These are phyloP conservation scores for Neoascia interrupta DNA, from an alignment of 2,888 invertebrate genomes.

Conservation along the genomic window DNA sequence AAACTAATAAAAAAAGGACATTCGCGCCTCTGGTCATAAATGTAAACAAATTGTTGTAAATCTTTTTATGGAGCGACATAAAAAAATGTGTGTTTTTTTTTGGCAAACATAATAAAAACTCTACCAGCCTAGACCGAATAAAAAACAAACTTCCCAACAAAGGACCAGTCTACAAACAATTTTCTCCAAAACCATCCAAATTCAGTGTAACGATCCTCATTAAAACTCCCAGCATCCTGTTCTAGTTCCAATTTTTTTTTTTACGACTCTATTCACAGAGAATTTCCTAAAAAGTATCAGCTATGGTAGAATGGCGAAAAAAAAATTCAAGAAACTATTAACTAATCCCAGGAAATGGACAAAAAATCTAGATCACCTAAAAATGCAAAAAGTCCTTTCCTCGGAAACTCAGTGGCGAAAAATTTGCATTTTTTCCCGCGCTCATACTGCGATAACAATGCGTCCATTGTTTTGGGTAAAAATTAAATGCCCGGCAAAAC, in stretches of 20 bases:
- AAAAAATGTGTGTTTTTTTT: constrained; percentile 35
- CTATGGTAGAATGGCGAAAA: constrained; percentile 23
- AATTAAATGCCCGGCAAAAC: constrained; percentile 63
- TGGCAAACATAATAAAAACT: constrained; percentile 55
- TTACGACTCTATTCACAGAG: constrained; percentile 32
- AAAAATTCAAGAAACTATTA: background rate
- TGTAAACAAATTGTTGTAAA: too few relatives aligned
- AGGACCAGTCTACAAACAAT: background rate
- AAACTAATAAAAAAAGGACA: too few relatives aligned
- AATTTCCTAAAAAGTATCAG: constrained; percentile 31
- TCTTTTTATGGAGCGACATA: constrained; percentile 31
- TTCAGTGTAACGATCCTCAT: constrained; percentile 31
- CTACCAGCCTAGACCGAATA: constrained; percentile 53
- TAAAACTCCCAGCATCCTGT: constrained; percentile 9
- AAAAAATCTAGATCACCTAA: constrained; percentile 36
- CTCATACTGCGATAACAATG: background rate
- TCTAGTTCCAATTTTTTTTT: constrained; percentile 43
- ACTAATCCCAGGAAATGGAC: constrained; percentile 21
- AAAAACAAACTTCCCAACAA: constrained; percentile 61
- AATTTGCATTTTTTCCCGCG: constrained; percentile 50
- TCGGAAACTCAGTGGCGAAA: constrained; percentile 16
- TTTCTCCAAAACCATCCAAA: constrained; percentile 12
- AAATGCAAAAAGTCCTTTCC: constrained; percentile 42
- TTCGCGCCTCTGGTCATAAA: too few relatives aligned
- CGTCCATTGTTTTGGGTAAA: constrained; percentile 17